These are phyloP conservation scores for Phainopepla nitens DNA, from an alignment of 2,113 vertebrate genomes.

Conservation along the genomic window DNA sequence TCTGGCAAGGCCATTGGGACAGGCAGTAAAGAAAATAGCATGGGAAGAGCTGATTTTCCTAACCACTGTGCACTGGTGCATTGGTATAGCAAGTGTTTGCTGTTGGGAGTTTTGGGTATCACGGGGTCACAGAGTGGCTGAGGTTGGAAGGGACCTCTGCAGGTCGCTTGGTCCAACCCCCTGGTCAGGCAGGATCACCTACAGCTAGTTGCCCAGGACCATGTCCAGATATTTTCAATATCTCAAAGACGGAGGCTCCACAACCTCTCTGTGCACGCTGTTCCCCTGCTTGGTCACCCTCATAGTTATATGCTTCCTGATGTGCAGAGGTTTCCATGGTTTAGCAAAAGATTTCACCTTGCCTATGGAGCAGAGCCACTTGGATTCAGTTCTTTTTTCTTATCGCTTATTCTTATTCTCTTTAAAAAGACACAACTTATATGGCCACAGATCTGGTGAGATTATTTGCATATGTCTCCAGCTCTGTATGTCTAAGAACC, in stretches of 20 bases:
- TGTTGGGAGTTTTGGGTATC: not conserved
- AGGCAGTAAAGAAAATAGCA: not conserved
- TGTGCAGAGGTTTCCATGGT: not conserved
- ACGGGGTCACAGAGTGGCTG: not conserved
- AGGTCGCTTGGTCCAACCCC: not conserved
- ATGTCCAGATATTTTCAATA: rapidly evolving
- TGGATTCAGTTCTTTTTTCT: not conserved
- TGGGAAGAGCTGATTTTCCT: not conserved
- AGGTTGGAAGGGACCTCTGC: not conserved
- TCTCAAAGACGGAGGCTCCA: not conserved
- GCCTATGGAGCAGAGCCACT: not conserved
- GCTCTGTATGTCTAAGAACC: not conserved
- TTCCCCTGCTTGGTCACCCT: not conserved
- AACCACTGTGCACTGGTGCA: rapidly evolving
- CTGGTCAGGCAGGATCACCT: not conserved
- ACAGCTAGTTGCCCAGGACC: not conserved
- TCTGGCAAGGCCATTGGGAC: not conserved
- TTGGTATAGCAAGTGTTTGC: not conserved
- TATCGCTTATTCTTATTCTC: not conserved
- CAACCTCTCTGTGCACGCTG: too few species aligned
- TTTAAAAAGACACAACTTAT: not conserved
- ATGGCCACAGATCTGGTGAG: not conserved
- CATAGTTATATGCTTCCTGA: rapidly evolving
- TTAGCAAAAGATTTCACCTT: not conserved
- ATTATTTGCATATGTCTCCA: not conserved